Base-by-base conservation (phyloP, 2,113 vertebrate genomes). In the Penelope pileata region DNA sequence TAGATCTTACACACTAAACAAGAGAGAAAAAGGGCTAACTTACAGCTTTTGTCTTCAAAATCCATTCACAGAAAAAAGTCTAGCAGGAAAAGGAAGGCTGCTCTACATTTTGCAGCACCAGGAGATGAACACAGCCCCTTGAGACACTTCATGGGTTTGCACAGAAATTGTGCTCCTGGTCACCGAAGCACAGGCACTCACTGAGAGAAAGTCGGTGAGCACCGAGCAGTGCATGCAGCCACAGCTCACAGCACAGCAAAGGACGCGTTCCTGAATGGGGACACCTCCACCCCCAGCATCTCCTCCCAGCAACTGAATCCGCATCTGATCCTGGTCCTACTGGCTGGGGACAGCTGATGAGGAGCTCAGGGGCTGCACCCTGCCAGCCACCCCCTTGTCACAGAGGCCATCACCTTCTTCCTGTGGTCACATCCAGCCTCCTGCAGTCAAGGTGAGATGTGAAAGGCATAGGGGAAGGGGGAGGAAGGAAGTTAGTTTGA, bases 31-130 rank as follows among this genome's bases (percentile, higher is more conserved):
- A 81, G 83, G 83, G 80, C 73, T 86, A 73, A 93, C 92, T 94
- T 94, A 95, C 91, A 93, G 91, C 88, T 86, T 95, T 95, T 95
- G 86, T 93, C 92, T 93, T 93, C 88, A 91, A 81, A 84, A 93
- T 91, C 80, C 76, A 86, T 91, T 83, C 88, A 91, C 63, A 90
- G 70, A 90, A 66, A 90, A 86, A 90, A 93, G 75, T 32, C 83
- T 92, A 91, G 88, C 17, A 40, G 79, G 75, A 73, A 87, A 89
- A 96, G 38, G 82, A 81, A 83, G 68, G 12, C 38, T 88, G 90
- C 77, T 88, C 80, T 86, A 88, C 76, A 92, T 95, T 94, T 78
- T 95, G 91, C 88, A 75, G 95, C 0, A 2, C 73, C 83, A 81
- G 88, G 80, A 93, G 83, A 78, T 88, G 0, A 7, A 24, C 77